Base-by-base conservation (phyloP, 2,888 invertebrate species). In the Folsomia manolachei region DNA sequence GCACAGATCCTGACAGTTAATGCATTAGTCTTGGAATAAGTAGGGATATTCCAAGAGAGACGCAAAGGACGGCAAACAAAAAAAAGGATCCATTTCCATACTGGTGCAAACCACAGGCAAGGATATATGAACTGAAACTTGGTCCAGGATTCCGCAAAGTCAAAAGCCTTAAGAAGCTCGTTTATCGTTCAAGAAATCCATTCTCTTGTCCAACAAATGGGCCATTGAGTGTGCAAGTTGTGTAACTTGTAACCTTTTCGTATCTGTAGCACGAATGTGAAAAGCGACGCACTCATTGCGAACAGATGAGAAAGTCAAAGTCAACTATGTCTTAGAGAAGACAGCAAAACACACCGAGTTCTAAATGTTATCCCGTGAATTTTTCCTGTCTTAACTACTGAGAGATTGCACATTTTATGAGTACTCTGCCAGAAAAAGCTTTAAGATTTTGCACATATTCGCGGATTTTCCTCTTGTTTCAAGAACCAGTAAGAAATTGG, bases 161-260 rank as follows among this genome's bases (percentile, higher is more conserved):
- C 27, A 27, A 63, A 27, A 63, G 63, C 1, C 63, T 27, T n/a
- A 63, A 63, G 27, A 23, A 25, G 25, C 63, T 63, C 63, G 27
- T 63, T 63, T 63, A 26, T 63, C 63, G 25, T n/a, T 63, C 63
- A 63, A 63, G 11, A 27, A 56, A 25, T 63, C 63, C 26, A 63
- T 27, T 26, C 63, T 63, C 27, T 63, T 25, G 63, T n/a, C 26
- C 27, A 63, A 63, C 63, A 63, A 63, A 63, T 63, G 63, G 63
- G 26, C 63, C 27, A 63, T 63, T 63, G 63, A 27, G 63, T 27
- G n/a, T 63, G 63, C 27, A 63, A 25, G 56, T 56, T 56, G 18
- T 21, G 56, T 56, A 56, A 56, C 56, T 14, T 19, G 39, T 39
- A 39, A 39, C 39, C 39, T 39, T 39, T 39, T 4, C 39, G 39